phyloP scores from a whole-genome alignment of 1,140 invertebrate genomes.

The Acromyrmex heyeri region DNA sequence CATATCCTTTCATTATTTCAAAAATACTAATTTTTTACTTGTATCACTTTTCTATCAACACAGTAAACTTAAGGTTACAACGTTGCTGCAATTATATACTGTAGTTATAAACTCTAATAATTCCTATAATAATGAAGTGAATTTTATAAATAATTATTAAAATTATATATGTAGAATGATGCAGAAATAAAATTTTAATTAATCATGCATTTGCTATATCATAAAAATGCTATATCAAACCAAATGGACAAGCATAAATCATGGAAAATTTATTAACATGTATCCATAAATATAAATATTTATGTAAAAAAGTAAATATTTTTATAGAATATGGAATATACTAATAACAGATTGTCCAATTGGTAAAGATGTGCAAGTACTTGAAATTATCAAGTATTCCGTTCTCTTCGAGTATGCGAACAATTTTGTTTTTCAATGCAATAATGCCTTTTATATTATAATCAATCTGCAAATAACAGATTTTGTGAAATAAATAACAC shows the following conservation, averaged over 20 bases:
- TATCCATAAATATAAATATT: neutral
- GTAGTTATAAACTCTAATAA: slow-evolving; percentile 11
- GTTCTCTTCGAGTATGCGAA: neutral
- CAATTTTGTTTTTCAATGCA: neutral
- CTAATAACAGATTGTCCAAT: neutral
- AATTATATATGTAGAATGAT: slow-evolving; percentile 33
- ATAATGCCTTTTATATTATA: neutral
- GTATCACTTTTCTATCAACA: too few relatives aligned
- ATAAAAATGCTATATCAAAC: neutral
- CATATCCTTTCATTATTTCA: too few relatives aligned
- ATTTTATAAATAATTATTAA: slow-evolving; percentile 22
- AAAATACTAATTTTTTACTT: too few relatives aligned
- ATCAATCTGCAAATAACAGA: neutral
- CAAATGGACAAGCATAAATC: neutral
- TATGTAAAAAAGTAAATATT: neutral
- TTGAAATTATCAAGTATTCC: neutral
- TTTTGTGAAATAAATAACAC: neutral
- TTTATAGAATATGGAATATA: neutral
- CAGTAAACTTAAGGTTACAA: neutral
- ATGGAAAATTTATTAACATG: neutral
- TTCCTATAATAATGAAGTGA: slow-evolving; percentile 8
- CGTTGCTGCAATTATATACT: neutral
- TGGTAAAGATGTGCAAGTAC: neutral
- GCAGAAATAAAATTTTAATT: slow-evolving; percentile 12
- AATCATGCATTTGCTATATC: slow-evolving; percentile 24